phyloP scores from a whole-genome alignment of 2,888 invertebrate species.

The Biston stratarius region DNA sequence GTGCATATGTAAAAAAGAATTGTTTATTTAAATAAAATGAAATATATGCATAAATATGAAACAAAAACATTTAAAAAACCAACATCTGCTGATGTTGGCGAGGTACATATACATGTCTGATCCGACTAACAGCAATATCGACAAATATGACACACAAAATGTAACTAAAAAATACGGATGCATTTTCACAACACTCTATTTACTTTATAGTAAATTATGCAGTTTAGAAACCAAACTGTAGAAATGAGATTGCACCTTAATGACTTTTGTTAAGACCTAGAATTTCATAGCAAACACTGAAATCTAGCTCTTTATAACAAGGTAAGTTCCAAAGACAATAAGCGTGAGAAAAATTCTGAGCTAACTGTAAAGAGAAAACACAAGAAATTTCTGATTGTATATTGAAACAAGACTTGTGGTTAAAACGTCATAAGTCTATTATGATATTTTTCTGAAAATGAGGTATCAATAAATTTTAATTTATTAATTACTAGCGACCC shows the following conservation, averaged over 20 bases:
- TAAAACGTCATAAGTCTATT: conserved; percentile 33
- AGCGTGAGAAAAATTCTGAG: conserved; percentile 74
- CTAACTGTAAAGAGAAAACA: conserved; percentile 72
- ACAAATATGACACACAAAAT: no score
- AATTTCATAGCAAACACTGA: conserved; percentile 1
- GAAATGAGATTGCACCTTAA: background rate
- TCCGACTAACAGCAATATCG: no score
- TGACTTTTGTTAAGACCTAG: conserved; percentile 13
- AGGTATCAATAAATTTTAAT: no score
- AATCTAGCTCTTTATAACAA: conserved; percentile 30
- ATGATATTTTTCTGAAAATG: background rate
- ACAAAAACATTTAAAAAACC: no score
- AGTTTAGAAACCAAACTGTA: background rate
- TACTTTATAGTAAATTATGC: background rate
- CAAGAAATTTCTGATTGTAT: conserved; percentile 65
- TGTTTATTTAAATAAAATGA: no score
- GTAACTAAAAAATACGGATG: no score
- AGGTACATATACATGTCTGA: no score
- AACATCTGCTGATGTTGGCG: no score
- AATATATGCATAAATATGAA: no score
- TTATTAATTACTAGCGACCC: no score
- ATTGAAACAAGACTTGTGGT: conserved; percentile 43
- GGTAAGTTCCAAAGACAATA: conserved; percentile 61
- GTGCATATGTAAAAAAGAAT: no score
- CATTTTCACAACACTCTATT: background rate